phyloP scores from a whole-genome alignment of 2,113 vertebrate genomes.

The Ictidomys tridecemlineatus region DNA sequence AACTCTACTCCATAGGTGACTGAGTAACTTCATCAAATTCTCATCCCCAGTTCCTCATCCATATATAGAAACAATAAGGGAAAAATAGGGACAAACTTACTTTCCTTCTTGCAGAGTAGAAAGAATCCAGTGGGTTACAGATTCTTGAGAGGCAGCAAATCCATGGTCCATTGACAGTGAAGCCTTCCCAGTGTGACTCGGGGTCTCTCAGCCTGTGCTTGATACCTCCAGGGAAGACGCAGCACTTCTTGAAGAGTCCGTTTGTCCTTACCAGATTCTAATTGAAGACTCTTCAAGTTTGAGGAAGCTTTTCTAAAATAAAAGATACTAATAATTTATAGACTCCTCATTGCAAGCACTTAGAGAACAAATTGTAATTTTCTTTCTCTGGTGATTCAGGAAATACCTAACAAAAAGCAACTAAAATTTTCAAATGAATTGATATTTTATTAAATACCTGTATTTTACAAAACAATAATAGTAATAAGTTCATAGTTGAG shows the following conservation, averaged over 20 bases:
- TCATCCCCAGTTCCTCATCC: background rate
- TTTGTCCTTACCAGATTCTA: background rate
- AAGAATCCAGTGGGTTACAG: background rate
- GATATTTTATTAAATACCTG: too few species aligned
- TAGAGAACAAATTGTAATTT: background rate
- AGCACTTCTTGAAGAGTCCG: background rate
- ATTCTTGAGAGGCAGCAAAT: background rate
- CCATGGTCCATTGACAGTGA: background rate
- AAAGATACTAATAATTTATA: background rate
- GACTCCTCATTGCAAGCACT: background rate
- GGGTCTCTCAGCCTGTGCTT: background rate
- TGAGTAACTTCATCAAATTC: too few species aligned
- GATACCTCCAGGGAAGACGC: background rate
- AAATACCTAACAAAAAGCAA: too few species aligned
- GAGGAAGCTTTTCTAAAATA: background rate
- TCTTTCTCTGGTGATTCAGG: too few species aligned
- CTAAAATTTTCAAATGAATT: too few species aligned
- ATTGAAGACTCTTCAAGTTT: background rate
- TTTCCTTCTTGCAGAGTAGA: background rate
- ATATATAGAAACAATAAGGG: background rate
- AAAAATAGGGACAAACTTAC: background rate
- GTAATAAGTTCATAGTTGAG: too few species aligned
- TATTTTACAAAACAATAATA: too few species aligned
- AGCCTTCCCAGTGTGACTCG: background rate
- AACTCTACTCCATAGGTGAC: too few species aligned